Base-by-base conservation (phyloP, 2,797 vertebrate species). In the Knipowitschia caucasica region DNA sequence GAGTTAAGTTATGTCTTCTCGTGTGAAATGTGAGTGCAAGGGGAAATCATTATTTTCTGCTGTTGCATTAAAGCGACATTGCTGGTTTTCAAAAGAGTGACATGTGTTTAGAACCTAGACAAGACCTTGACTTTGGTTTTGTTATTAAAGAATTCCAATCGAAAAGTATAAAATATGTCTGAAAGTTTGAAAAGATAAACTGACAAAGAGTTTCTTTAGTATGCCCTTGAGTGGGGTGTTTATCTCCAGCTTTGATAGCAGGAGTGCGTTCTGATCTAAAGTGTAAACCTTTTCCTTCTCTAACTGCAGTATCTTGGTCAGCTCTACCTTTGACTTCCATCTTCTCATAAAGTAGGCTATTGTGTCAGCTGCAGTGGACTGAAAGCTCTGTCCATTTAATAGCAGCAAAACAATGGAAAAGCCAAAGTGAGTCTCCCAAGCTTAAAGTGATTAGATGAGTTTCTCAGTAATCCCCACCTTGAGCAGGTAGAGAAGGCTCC, bases 391-490 rank as follows among this genome's bases (percentile, higher is more conserved):
- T 79, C 80, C 77, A 69, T 71, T 82, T 81, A 85, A 75, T 47
- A 21, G 66, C 72, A 50, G 64, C 74, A 63, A 80, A 84, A 84
- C 80, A 85, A 84, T 67, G 59, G 69, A 71, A 83, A 86, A 84
- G 74, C 81, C 75, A 80, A 82, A 81, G 73, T 77, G 77, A 85
- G 77, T 83, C 85, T 83, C 66, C 67, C 62, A 80, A 75, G 83
- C 81, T 84, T 83, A 84, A 80, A 82, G 81, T 83, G 82, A 88
- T 86, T 86, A 82, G 83, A 83, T 68, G 74, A 81, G 78, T 84
- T 85, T 84, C 74, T 67, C 74, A 56, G 75, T 86, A 87, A 88
- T 88, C 86, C 84, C 71, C 78, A 82, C 83, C 83, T 84, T 81
- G 74, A 78, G 81, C 81, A 84, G 85, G 83, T 85, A 74, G 70